These are phyloP conservation scores for Coranthus polyacanthus DNA, from an alignment of 2,797 vertebrate species.

Conservation along the genomic window DNA sequence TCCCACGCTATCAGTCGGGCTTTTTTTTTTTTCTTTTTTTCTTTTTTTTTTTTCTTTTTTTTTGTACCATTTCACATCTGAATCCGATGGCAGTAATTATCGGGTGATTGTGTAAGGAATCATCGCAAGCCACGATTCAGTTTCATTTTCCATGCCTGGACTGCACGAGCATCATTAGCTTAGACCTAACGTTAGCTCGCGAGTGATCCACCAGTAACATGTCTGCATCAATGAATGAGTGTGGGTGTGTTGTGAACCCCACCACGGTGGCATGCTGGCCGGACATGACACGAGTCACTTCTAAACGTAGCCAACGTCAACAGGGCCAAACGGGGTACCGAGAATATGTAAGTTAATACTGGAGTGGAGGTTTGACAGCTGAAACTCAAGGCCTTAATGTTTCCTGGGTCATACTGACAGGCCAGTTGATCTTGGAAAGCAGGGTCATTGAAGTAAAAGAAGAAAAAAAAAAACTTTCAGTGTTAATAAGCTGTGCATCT, in stretches of 20 bases:
- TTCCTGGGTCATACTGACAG: not conserved
- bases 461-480: not conserved
- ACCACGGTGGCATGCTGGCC: not conserved
- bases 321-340: not conserved
- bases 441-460: too few relatives aligned
- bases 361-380: slow-evolving; percentile 4
- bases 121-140: rapidly evolving
- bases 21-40: too few relatives aligned
- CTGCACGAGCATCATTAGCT: slow-evolving; percentile 7
- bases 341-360: slow-evolving; percentile 8
- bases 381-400: slow-evolving; percentile 1
- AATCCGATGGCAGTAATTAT: not conserved
- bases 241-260: slow-evolving; percentile 6
- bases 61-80: not conserved
- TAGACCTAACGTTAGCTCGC: slow-evolving; percentile 33
- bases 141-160: not conserved
- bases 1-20: slow-evolving; percentile 7
- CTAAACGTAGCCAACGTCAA: not conserved
- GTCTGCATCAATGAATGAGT: slow-evolving; percentile 57
- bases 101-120: too few relatives aligned
- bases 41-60: too few relatives aligned
- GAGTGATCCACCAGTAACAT: slow-evolving; percentile 13
- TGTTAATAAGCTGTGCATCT: not conserved
- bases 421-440: not conserved
- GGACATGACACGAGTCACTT: not conserved